Conservation (phyloP, 2,113 vertebrate genomes). For the Crotalus helleri region DNA sequence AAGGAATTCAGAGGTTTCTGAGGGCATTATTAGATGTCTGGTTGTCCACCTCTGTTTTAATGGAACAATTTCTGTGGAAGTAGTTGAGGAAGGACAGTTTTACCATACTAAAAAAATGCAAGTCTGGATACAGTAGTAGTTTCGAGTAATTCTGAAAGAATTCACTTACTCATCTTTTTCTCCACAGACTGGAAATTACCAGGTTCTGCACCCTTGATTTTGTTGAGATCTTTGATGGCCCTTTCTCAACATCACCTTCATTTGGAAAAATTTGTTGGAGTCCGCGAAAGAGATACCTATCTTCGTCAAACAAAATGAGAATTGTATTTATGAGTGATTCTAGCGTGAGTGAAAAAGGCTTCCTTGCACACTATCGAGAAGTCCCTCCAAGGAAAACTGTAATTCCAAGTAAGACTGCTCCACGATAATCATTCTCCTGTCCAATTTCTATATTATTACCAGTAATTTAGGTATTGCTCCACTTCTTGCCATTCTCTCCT, state of each 20-base stretch:
- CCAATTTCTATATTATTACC: too few species aligned
- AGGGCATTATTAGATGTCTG: background rate
- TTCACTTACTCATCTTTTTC: background rate
- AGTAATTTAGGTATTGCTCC: too few species aligned
- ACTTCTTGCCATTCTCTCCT: too few species aligned
- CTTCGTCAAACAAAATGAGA: background rate
- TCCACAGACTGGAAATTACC: background rate
- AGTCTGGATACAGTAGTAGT: background rate
- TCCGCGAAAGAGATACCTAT: background rate
- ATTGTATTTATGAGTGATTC: background rate
- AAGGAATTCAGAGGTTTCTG: background rate
- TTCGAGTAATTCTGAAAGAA: background rate
- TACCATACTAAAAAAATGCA: background rate
- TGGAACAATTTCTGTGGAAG: background rate
- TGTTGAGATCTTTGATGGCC: background rate
- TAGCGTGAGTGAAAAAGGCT: background rate
- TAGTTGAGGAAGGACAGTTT: background rate
- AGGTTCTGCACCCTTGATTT: background rate
- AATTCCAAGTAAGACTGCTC: background rate
- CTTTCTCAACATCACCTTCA: background rate
- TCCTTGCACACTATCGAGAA: background rate
- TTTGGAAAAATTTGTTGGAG: background rate
- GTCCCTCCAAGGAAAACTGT: background rate
- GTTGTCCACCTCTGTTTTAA: background rate
- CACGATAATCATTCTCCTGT: too few species aligned